Evolutionary conservation across 1,140 invertebrate species (phyloP), one percentile per base, ranked within the genome.

Genomic region (Mesaphorura yosii): DNA sequence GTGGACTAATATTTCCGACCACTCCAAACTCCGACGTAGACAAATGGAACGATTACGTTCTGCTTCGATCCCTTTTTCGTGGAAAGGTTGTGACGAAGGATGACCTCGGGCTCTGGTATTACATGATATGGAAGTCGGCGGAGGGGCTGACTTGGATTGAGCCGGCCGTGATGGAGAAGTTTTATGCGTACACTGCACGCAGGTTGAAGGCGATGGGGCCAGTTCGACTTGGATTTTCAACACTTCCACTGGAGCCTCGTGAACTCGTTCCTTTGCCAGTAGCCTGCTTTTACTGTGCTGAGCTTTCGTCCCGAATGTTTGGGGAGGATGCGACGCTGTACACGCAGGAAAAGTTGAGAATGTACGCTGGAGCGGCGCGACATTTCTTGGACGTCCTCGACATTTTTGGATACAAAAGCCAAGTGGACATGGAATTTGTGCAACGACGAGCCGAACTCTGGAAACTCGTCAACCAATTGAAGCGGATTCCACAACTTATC

Each of bases 241-340:
- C 10, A 12, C 27, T 54, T 3, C 44, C 52, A 2, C 19, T 54
- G 2, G 45, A 48, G n/a, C 52, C 52, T 28, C 3, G 41, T 22
- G 52, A 54, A 48, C 23, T 28, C 10, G 52, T 54, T 27, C 25
- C 52, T 4, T 22, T 54, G 3, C 52, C 44, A 31, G 22, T 54
- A 1, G 46, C 52, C n/a, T 40, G 29, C 25, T 54, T 48, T 37
- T 54, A 54, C 45, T 54, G 52, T 28, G 31, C 45, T 31, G 52
- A 54, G 29, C 44, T 44, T 3, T 54, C 52, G 15, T 39, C 44
- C 27, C 6, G 38, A 3, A 26, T 54, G 1, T 54, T 54, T 48
- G 52, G 44, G 23, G n/a, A 48, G 28, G 17, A 40, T 39, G 3
- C 3, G 10, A 20, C 37, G 5, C 23, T 48, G 10, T 54, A 48